Percentiles rank a stretch among this genome's conserved stretches.
Conservation (phyloP, 2,888 invertebrate species). For the Eupithecia exiguata region DNA sequence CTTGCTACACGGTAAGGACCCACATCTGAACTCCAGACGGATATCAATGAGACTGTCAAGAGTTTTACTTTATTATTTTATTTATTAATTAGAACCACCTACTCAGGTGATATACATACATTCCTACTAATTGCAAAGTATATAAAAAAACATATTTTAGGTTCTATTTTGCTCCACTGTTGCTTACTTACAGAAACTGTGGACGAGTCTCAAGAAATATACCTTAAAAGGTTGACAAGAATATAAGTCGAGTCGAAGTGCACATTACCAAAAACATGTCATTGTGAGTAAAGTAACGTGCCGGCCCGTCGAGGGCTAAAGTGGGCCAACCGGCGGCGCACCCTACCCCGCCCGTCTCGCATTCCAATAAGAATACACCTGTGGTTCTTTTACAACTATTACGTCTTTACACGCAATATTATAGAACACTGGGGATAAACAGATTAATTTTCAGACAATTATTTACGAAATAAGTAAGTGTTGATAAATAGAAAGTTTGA, state of each 20-base stretch:
- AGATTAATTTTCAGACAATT: not conserved
- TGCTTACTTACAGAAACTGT: not conserved
- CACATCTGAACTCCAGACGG: not conserved
- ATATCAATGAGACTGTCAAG: not conserved
- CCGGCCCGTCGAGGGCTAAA: slow-evolving; percentile 50
- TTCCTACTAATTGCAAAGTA: not conserved
- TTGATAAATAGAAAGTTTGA: slow-evolving; percentile 36
- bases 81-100: not conserved
- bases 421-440: not conserved
- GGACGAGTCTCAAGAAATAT: not conserved
- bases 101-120: not conserved
- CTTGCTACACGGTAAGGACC: not conserved
- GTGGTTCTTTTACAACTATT: slow-evolving; percentile 26
- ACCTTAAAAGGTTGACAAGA: slow-evolving; percentile 8
- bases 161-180: too few species aligned
- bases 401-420: not conserved
- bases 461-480: slow-evolving; percentile 15
- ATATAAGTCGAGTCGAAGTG: not conserved
- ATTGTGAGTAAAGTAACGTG: slow-evolving; percentile 31
- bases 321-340: slow-evolving; percentile 78
- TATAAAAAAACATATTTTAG: too few species aligned
- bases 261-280: slow-evolving; percentile 31
- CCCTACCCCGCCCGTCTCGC: slow-evolving; percentile 63
- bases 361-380: slow-evolving; percentile 56
- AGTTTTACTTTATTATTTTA: not conserved